Conservation (phyloP, 2,797 vertebrate species). For the Orientallactaga sibirica region DNA sequence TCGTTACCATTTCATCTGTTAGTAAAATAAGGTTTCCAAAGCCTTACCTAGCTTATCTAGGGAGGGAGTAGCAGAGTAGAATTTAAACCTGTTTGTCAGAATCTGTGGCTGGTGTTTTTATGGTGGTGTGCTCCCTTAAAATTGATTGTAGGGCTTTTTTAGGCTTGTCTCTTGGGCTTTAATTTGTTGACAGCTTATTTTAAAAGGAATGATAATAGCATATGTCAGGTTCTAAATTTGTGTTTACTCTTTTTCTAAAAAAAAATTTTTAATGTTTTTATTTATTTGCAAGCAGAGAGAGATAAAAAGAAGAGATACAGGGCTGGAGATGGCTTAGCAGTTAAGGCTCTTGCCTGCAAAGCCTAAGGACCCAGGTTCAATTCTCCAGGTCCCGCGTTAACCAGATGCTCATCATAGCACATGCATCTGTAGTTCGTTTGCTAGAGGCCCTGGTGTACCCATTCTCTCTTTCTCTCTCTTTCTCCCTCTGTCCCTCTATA, state of each 20-base stretch:
- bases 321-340: too few species aligned
- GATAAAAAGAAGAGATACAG: too few species aligned
- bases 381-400: too few species aligned
- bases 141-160: neutral
- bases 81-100: slow-evolving; percentile 58
- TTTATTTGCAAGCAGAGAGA: too few species aligned
- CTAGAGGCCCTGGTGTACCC: too few species aligned
- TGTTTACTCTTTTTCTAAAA: neutral
- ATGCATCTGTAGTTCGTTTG: too few species aligned
- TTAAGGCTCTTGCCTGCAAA: too few species aligned
- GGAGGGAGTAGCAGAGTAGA: neutral
- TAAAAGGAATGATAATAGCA: slow-evolving; percentile 21
- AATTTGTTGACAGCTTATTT: slow-evolving; percentile 57
- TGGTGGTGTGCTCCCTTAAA: neutral
- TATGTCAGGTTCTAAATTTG: slow-evolving; percentile 38
- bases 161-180: slow-evolving; percentile 46
- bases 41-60: slow-evolving; percentile 3
- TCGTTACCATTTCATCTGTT: slow-evolving; percentile 28
- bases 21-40: slow-evolving; percentile 51
- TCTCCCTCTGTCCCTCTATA: too few species aligned
- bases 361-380: too few species aligned
- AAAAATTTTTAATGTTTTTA: too few species aligned
- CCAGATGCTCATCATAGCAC: too few species aligned
- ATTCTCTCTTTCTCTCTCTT: too few species aligned
- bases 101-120: slow-evolving; percentile 2